Base-by-base conservation (phyloP, 2,113 vertebrate species). In the Macaca fascicularis region DNA sequence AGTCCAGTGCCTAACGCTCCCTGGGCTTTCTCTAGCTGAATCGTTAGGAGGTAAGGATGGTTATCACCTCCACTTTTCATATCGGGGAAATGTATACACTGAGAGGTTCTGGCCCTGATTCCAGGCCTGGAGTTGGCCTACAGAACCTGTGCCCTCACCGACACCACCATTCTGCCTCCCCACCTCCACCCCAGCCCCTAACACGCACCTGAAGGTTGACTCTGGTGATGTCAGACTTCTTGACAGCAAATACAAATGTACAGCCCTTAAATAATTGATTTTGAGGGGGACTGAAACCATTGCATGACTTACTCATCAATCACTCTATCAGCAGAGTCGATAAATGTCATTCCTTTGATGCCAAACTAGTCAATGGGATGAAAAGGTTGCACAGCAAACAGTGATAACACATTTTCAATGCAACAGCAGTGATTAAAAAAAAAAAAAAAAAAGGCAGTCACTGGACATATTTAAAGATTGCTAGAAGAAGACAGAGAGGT, bases 191-290 rank as follows among this genome's bases (percentile, higher is more conserved):
- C 27, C 55, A 23, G 52, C n/a, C 76, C 23, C 48, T 57, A 22
- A 35, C 25, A 23, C 82, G 57, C 38, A 72, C 70, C 84, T 57
- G 32, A 25, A 59, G 69, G 38, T 82, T 38, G 48, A 11, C 83
- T 70, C 69, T 59, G 22, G 57, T 0, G 22, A 83, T n/a, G 40
- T 25, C 4, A 61, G 67, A 50, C 48, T 93, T 61, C 93, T 59
- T 81, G 32, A 70, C 64, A 75, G 75, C 45, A 93, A 64, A 80
- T 55, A 81, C 14, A 90, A 74, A 88, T 10, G 59, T 35, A 43
- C 0, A 40, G 59, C 83, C n/a, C 72, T 89, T 98, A 59, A 96
- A 96, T 95, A 92, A 95, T 95, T 94, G 76, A 97, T 78, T 90
- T 19, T 45, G 84, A 89, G 25, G 48, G 82, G 52, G 75, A 97